Evolutionary conservation across 2,113 vertebrate species (phyloP).

Genomic region (Gnathonemus echidnorhynchus): DNA sequence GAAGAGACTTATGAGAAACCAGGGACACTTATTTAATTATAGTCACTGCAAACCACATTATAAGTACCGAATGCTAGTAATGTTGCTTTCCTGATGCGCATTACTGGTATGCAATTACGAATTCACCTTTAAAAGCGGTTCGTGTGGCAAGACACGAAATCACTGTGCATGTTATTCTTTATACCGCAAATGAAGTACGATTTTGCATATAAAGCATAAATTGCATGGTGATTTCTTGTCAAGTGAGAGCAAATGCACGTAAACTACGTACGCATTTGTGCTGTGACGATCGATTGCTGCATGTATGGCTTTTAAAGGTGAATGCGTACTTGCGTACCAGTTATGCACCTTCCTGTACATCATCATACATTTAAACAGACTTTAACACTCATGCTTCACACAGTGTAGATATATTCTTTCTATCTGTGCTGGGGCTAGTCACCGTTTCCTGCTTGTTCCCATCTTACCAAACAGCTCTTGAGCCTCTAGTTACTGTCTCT

Average conservation of each 20-base stretch:
- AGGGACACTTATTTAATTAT: background rate
- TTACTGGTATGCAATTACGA: background rate
- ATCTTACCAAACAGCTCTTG: background rate
- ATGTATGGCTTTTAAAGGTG: background rate
- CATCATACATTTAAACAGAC: background rate
- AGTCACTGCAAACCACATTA: background rate
- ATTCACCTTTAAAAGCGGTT: background rate
- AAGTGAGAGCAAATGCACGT: background rate
- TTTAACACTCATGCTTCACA: background rate
- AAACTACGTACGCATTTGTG: background rate
- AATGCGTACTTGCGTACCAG: background rate
- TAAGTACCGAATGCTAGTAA: background rate
- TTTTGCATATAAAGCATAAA: background rate
- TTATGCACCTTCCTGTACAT: background rate
- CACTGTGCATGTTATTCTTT: background rate
- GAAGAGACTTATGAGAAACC: background rate
- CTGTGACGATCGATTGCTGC: background rate
- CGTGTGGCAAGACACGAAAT: background rate
- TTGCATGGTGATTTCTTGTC: background rate
- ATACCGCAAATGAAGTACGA: background rate
- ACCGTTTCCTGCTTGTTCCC: background rate
- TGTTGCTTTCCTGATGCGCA: background rate
- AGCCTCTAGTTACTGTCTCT: background rate
- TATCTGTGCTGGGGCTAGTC: background rate
- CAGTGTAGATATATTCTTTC: background rate